phyloP scores from a whole-genome alignment of 1,140 invertebrate species.

The Zaprionus nigranus region DNA sequence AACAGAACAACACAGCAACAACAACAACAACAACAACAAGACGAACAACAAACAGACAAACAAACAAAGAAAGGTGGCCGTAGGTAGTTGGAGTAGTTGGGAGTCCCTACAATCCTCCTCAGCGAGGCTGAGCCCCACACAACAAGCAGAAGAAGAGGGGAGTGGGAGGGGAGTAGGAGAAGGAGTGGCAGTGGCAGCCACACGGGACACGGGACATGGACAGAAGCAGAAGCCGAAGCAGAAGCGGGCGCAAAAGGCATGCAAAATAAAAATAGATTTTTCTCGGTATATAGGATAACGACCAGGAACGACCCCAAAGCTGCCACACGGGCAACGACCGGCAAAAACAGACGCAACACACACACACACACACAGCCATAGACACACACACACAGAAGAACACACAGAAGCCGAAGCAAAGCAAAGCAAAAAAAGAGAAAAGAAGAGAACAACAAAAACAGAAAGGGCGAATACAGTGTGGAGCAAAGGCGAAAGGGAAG shows the following conservation, averaged over 20 bases:
- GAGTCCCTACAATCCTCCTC: slow-evolving; percentile 26
- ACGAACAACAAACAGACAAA: neutral
- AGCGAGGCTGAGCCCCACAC: no score
- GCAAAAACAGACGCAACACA: slow-evolving; percentile 52
- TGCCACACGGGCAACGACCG: slow-evolving; percentile 71
- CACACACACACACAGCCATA: slow-evolving; percentile 17
- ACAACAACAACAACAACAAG: neutral
- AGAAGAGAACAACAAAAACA: slow-evolving; percentile 6
- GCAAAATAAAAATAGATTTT: slow-evolving; percentile 84
- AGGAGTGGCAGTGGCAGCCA: neutral
- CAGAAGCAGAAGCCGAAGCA: slow-evolving; percentile 1
- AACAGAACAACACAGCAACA: slow-evolving; percentile 19
- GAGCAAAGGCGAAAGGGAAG: neutral
- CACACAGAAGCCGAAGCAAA: neutral
- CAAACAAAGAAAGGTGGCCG: slow-evolving; percentile 34
- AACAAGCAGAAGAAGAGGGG: no score
- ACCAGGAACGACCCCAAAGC: slow-evolving; percentile 84
- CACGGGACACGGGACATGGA: slow-evolving; percentile 13
- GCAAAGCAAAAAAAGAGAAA: neutral
- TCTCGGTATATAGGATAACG: slow-evolving; percentile 84
- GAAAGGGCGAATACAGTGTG: neutral
- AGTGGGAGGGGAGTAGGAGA: neutral
- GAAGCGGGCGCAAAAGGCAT: slow-evolving; percentile 26
- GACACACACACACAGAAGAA: neutral
- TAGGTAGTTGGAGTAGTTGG: neutral